phyloP scores from a whole-genome alignment of 2,888 invertebrate genomes.

The Escarpia spicata region DNA sequence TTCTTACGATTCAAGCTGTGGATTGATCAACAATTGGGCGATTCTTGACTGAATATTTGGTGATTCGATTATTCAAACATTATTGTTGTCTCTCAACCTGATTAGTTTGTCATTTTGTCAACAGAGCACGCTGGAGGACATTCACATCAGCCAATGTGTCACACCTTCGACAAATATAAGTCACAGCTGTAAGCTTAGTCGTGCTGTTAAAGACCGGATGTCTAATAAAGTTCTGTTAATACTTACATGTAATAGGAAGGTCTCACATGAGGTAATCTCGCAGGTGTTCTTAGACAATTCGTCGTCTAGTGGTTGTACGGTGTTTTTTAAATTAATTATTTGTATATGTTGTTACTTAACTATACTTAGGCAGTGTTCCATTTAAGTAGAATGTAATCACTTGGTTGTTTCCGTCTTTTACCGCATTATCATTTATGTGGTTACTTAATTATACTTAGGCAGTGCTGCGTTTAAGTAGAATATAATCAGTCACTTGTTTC shows the following conservation, averaged over 20 bases:
- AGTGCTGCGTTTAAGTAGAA: not conserved
- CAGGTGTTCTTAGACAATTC: not conserved
- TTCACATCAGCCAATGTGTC: not conserved
- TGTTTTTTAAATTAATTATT: not conserved
- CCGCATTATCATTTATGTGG: not conserved
- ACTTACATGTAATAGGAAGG: not conserved
- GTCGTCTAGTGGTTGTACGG: not conserved
- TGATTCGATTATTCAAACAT: no score
- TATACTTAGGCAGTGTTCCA: not conserved
- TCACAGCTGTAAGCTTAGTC: not conserved
- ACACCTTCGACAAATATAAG: not conserved
- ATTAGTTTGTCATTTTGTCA: not conserved
- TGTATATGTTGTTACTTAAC: not conserved
- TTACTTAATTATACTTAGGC: conserved; percentile 12
- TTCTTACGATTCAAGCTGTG: no score
- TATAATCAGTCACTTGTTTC: not conserved
- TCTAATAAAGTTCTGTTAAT: not conserved
- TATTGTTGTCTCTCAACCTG: no score
- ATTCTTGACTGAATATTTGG: no score
- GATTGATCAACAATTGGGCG: no score
- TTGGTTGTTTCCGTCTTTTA: not conserved
- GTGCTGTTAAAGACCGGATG: not conserved
- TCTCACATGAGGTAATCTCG: not conserved
- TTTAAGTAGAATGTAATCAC: not conserved
- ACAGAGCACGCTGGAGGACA: not conserved